Conservation (phyloP, 37 sponge, comb jelly and placozoan species). For the Beroe forskalii region DNA sequence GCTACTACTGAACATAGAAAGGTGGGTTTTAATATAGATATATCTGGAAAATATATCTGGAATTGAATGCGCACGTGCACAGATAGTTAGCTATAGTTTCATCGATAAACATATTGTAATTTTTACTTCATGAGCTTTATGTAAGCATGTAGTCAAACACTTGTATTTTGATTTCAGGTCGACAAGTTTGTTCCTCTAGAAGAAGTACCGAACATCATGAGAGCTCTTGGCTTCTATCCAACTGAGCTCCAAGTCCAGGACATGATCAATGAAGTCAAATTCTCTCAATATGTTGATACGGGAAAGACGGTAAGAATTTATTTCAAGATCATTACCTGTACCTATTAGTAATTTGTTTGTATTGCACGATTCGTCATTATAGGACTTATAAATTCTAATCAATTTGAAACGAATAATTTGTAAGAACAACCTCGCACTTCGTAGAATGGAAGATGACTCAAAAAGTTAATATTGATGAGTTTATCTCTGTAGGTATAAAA, state of each 20-base stretch:
- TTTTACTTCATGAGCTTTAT: background rate
- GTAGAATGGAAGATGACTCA: background rate
- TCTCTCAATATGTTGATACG: conserved; percentile 87
- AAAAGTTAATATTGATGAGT: too few species aligned
- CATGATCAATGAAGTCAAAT: conserved; percentile 96
- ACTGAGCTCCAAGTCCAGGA: conserved; percentile 90
- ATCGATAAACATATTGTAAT: too few species aligned
- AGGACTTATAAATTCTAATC: background rate
- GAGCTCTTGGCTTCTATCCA: conserved; percentile 96
- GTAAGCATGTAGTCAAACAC: background rate
- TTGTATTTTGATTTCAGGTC: background rate
- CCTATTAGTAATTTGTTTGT: background rate
- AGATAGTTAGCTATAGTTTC: too few species aligned
- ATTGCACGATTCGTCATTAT: background rate
- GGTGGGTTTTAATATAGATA: too few species aligned
- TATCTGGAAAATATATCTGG: too few species aligned
- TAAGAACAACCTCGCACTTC: background rate
- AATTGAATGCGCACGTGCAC: too few species aligned
- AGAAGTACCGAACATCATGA: conserved; percentile 89
- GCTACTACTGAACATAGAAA: conserved; percentile 70
- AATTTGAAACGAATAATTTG: background rate
- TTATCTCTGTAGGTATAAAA: too few species aligned
- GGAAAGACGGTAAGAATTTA: conserved; percentile 72
- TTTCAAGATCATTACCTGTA: conserved; percentile 82
- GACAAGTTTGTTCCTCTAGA: conserved; percentile 69